phyloP scores from a whole-genome alignment of 2,113 vertebrate species.

The Forbesichthys papilliferus region DNA sequence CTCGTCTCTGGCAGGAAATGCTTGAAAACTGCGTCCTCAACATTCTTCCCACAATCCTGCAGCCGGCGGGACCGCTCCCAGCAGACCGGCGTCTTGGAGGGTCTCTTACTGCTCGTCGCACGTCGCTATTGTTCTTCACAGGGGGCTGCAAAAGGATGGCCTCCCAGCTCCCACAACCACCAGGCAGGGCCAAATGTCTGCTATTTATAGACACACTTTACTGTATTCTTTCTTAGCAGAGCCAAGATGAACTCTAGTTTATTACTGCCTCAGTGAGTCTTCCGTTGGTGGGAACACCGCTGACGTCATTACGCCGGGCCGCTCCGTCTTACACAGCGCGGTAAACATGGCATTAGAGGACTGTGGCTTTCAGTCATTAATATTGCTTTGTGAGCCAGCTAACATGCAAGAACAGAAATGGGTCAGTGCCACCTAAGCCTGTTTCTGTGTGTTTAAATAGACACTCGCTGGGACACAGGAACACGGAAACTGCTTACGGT shows the following conservation, averaged over 20 bases:
- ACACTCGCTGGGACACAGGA: background rate
- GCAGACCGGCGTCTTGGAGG: conserved; percentile 28
- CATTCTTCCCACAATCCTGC: conserved; percentile 42
- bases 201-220: background rate
- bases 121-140: conserved; percentile 42
- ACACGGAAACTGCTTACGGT: conserved; percentile 8
- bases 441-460: conserved; percentile 2
- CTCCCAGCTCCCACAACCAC: background rate
- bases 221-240: background rate
- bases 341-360: too few species aligned
- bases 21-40: conserved; percentile 32
- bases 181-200: background rate
- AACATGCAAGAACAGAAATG: conserved; percentile 17
- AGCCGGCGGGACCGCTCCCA: conserved; percentile 44
- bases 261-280: background rate
- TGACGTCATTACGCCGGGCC: conserved; percentile 4
- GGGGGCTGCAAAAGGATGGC: background rate
- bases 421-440: conserved; percentile 23
- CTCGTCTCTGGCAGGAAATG: conserved; percentile 12
- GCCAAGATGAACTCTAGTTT: background rate
- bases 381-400: conserved; percentile 32
- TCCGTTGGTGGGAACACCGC: background rate
- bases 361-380: conserved; percentile 36
- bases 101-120: conserved; percentile 40
- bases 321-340: background rate